Evolutionary conservation across 2,113 vertebrate species (phyloP).

Genomic region (Poecilia latipinna): DNA sequence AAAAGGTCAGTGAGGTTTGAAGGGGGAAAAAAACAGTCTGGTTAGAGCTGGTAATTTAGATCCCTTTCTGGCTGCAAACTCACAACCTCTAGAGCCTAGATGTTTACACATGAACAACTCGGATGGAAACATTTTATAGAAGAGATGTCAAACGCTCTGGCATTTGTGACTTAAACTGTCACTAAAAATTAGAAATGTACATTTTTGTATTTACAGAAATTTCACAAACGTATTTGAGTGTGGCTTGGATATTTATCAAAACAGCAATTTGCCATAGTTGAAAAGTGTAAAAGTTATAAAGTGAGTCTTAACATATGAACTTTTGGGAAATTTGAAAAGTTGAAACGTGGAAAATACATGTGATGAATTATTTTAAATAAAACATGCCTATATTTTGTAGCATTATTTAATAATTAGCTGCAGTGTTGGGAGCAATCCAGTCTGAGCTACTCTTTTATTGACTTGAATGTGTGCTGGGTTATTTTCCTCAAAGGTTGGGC

Average conservation of each 20-base stretch:
- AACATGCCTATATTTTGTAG: no score
- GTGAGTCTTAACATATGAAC: no score
- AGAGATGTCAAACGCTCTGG: not conserved
- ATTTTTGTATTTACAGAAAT: not conserved
- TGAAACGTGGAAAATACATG: not conserved
- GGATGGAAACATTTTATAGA: slow-evolving; percentile 8
- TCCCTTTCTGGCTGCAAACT: slow-evolving; percentile 18
- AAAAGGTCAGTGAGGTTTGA: slow-evolving; percentile 59
- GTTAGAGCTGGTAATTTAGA: slow-evolving; percentile 32
- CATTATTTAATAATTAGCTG: no score
- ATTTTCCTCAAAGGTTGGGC: not conserved
- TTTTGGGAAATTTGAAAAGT: no score
- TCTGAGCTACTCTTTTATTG: no score
- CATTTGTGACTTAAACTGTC: not conserved
- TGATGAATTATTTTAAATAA: not conserved
- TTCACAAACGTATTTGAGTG: not conserved
- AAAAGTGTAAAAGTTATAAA: no score
- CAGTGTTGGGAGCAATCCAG: no score
- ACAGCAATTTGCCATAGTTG: not conserved
- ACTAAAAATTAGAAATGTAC: not conserved
- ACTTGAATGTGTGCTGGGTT: no score
- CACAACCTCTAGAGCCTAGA: slow-evolving; percentile 10
- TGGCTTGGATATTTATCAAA: not conserved
- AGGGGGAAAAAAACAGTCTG: slow-evolving; percentile 54
- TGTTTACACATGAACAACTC: slow-evolving; percentile 22